Conservation (phyloP, 2,113 vertebrate species). For the Catharus minimus region DNA sequence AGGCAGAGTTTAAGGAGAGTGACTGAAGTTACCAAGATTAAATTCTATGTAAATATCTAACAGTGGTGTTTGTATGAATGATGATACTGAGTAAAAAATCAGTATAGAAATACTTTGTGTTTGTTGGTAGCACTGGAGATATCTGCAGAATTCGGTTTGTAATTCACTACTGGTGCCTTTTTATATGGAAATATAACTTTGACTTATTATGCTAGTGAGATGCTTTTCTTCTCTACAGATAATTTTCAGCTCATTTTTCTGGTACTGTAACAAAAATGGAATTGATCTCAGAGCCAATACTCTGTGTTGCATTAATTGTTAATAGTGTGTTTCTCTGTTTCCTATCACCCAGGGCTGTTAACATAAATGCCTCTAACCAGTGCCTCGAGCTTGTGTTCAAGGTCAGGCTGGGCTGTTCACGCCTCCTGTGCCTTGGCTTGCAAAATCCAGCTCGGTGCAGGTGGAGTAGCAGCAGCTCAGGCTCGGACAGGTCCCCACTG, state of each 20-base stretch:
- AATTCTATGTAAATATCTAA: not conserved
- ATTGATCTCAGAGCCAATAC: not conserved
- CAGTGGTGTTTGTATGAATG: not conserved
- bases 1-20: not conserved
- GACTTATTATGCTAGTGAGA: not conserved
- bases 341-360: not conserved
- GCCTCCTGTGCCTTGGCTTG: not conserved
- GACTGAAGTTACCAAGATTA: not conserved
- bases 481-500: not conserved
- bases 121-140: not conserved
- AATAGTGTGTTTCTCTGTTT: not conserved
- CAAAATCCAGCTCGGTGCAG: not conserved
- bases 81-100: not conserved
- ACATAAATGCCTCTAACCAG: not conserved
- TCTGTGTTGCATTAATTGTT: not conserved
- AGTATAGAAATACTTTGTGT: not conserved
- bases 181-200: not conserved
- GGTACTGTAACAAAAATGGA: not conserved
- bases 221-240: not conserved
- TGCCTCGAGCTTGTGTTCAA: constrained; percentile 2
- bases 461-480: not conserved
- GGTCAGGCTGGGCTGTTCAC: not conserved
- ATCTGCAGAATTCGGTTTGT: not conserved
- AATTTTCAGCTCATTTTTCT: not conserved
- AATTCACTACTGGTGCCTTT: not conserved